Conservation (phyloP, 2,888 invertebrate species). For the Eupithecia pulchellata region DNA sequence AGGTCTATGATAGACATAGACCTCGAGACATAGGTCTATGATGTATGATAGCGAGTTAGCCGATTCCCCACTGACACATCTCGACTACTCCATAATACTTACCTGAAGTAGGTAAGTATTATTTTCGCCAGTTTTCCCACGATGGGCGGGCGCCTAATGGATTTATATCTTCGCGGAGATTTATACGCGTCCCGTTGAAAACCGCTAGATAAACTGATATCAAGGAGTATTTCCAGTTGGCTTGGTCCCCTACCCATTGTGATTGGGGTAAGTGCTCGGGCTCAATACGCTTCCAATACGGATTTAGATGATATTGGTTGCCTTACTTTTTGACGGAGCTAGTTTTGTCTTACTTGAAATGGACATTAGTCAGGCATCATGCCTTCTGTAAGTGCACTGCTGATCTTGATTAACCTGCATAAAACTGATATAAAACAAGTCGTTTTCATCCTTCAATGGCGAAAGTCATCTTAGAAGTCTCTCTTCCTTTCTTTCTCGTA, state of each 20-base stretch:
- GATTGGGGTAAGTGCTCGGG: constrained; percentile 6
- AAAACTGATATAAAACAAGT: background rate
- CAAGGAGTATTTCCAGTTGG: constrained; percentile 12
- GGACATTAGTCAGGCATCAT: background rate
- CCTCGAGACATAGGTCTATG: no score
- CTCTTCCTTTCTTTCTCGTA: background rate
- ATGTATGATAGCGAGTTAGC: background rate
- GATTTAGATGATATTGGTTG: constrained; percentile 1
- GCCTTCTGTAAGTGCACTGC: background rate
- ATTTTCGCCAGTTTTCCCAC: constrained; percentile 37
- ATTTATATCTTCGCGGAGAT: constrained; percentile 52
- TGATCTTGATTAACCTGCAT: background rate
- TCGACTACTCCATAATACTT: background rate
- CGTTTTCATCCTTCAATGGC: background rate
- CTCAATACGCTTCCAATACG: constrained; percentile 7
- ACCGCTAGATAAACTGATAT: constrained; percentile 47
- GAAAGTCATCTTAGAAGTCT: background rate
- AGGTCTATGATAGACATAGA: no score
- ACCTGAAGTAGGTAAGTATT: constrained; percentile 26
- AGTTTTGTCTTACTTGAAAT: background rate
- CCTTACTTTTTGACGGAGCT: background rate
- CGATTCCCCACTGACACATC: background rate
- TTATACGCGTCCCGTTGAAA: constrained; percentile 48
- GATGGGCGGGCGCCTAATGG: constrained; percentile 45
- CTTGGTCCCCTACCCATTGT: constrained; percentile 10